Conservation (phyloP, 2,113 vertebrate genomes). For the Lipophrys pholis region DNA sequence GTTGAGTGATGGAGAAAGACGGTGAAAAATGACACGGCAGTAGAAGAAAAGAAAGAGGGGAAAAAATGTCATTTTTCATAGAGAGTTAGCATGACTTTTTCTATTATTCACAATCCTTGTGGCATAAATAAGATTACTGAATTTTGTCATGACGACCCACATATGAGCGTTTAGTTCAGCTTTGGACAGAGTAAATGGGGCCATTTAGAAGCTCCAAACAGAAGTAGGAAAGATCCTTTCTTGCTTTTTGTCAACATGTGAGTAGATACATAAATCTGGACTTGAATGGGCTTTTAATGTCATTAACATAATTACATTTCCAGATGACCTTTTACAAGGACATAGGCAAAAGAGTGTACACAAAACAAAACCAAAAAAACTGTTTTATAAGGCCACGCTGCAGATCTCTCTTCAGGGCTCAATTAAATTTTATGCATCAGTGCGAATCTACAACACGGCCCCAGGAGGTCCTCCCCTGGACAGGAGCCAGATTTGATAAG, state of each 20-base stretch:
- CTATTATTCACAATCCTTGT: not conserved
- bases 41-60: constrained; percentile 14
- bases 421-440: constrained; percentile 66
- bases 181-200: constrained; percentile 24
- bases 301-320: constrained; percentile 72
- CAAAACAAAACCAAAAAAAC: no score
- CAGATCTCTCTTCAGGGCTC: constrained; percentile 42
- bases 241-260: constrained; percentile 10
- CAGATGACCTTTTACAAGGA: constrained; percentile 57
- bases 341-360: constrained; percentile 53
- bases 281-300: constrained; percentile 47
- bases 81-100: constrained; percentile 5
- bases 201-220: constrained; percentile 27
- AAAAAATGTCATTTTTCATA: constrained; percentile 10
- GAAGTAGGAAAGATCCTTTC: constrained; percentile 11
- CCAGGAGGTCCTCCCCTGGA: constrained; percentile 36
- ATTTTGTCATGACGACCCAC: constrained; percentile 38
- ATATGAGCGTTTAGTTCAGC: constrained; percentile 24
- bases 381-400: constrained; percentile 59
- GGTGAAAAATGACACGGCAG: constrained; percentile 41
- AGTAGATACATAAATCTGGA: constrained; percentile 35
- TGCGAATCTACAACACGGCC: constrained; percentile 54
- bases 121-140: constrained; percentile 8
- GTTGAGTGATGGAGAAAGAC: constrained; percentile 22
- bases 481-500: constrained; percentile 50